A percentile compares a stretch with the other conserved stretches of the same genome.
Conservation (phyloP, 1,140 invertebrate species). For the Trinorchestia longiramus region DNA sequence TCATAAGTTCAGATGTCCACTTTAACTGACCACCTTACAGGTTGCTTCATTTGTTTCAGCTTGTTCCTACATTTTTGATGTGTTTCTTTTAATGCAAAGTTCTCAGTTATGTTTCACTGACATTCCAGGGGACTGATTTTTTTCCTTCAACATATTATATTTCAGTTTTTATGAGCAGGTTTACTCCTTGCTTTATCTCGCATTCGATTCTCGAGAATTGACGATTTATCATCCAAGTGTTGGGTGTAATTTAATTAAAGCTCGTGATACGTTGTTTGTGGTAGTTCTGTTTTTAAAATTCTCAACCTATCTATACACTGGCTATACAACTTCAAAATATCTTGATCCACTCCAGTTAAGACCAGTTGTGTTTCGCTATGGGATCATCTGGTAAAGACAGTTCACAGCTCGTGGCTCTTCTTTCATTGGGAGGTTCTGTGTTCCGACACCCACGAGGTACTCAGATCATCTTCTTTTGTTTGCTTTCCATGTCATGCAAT, state of each 20-base stretch:
- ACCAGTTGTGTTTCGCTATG: too few relatives aligned
- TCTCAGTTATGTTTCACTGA: not conserved
- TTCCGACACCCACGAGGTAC: not conserved
- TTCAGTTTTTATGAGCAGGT: not conserved
- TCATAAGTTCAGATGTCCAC: not conserved
- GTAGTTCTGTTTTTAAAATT: too few relatives aligned
- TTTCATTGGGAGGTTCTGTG: too few relatives aligned
- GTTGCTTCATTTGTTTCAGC: not conserved
- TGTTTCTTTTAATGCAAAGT: not conserved
- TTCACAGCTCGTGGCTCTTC: too few relatives aligned
- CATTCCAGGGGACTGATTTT: not conserved
- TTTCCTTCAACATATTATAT: not conserved
- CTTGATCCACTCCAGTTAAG: too few relatives aligned
- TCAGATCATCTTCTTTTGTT: not conserved
- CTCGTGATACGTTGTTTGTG: too few relatives aligned
- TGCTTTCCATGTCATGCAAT: not conserved
- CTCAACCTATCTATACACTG: too few relatives aligned
- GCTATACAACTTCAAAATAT: too few relatives aligned
- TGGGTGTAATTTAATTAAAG: too few relatives aligned
- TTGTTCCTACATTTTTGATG: not conserved
- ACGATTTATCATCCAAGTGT: not conserved
- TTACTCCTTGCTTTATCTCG: not conserved
- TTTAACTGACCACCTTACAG: not conserved
- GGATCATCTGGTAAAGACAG: too few relatives aligned
- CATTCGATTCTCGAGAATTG: not conserved